Evolutionary conservation across 35 echinoderm and acorn worm genomes (phyloP), one percentile per base, ranked within the genome.

Genomic region (Ophiothrix spiculata): DNA sequence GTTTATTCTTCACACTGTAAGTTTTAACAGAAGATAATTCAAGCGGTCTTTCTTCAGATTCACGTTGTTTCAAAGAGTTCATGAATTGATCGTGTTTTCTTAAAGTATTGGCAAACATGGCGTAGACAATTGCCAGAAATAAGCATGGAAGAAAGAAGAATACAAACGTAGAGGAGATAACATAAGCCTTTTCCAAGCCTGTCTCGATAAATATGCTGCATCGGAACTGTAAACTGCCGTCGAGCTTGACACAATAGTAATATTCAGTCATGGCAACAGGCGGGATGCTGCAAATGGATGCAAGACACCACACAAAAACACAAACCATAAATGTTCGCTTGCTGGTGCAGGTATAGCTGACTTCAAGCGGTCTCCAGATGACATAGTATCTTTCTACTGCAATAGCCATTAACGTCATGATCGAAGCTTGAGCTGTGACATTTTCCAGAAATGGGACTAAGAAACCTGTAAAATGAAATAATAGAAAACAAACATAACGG

Each of bases 281-380:
- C 0, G 94, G 94, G 32, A 93, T 78, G 38, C 91, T 93, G 17
- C 83, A 77, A 11, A 88, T 36, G n/a, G 74, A 35, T 15, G 96
- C 80, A 10, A 94, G 69, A 23, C 94, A 39, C 96, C 96, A 99
- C 10, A 91, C 90, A 8, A 85, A 17, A 25, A 88, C 56, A 69
- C 92, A 99, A 21, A 99, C 87, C 14, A 81, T 63, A 0, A 99
- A 36, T 4, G 96, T 99, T 33, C 92, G 80, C 6, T 81, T 60
- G 31, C 92, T 77, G 1, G 96, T 99, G 83, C 93, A 99, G 46
- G 86, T 91, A 37, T 91, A 94, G 37, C 91, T 88, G 25, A 87
- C 96, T 74, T 91, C 89, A 36, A 99, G 87, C 13, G 96, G 96
- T 29, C 86, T 89, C 40, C 96, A 99, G 42, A 99, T 99, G 35